Evolutionary conservation across 2,113 vertebrate species (phyloP).

Genomic region (Psilopogon haemacephalus): DNA sequence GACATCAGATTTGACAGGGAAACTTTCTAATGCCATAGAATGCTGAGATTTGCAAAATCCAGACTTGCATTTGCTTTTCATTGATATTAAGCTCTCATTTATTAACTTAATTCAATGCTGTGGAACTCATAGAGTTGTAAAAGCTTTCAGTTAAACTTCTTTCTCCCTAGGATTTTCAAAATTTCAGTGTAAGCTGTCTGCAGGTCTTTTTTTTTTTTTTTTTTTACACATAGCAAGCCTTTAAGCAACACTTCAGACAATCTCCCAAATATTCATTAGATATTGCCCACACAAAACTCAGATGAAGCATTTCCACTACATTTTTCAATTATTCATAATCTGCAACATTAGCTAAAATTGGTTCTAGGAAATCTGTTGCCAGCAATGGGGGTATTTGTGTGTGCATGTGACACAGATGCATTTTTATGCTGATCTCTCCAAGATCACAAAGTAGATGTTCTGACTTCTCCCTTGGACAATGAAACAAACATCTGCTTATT

Average conservation of each 20-base stretch:
- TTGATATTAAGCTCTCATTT: slow-evolving; percentile 15
- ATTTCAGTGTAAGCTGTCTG: neutral
- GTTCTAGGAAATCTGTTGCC: neutral
- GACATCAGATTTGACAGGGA: neutral
- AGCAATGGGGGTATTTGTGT: neutral
- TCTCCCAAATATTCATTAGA: neutral
- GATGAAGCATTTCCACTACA: slow-evolving; percentile 7
- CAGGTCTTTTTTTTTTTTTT: neutral
- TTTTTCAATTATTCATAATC: slow-evolving; percentile 21
- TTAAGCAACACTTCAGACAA: neutral
- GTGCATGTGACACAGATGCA: neutral
- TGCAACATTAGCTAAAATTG: slow-evolving; percentile 32
- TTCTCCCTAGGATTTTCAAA: neutral
- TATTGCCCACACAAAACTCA: neutral
- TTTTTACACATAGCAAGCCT: neutral
- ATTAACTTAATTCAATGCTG: neutral
- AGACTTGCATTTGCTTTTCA: neutral
- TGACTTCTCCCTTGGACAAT: slow-evolving; percentile 18
- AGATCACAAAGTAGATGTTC: neutral
- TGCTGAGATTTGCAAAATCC: neutral
- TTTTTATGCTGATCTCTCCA: slow-evolving; percentile 5
- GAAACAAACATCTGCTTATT: slow-evolving; percentile 13
- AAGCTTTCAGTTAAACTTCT: neutral
- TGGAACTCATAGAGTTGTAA: neutral
- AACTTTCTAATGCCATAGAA: neutral